Conservation (phyloP, 1,140 invertebrate species). For the Melipona quadrifasciata region DNA sequence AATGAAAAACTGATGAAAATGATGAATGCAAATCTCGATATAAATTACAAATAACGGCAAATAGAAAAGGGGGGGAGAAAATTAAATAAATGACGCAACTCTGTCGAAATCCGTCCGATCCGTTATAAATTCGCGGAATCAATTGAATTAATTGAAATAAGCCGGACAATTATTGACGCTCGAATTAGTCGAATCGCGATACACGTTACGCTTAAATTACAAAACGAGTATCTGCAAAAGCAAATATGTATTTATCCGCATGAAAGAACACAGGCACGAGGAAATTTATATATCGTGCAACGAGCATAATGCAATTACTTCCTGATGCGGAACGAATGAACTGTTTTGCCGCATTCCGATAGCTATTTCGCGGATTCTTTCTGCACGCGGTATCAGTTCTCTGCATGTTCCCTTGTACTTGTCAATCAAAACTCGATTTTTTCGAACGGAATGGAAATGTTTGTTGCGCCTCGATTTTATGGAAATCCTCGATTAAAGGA, state of each 20-base stretch:
- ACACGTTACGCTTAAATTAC: neutral
- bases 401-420: neutral
- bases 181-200: neutral
- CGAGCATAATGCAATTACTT: conserved; percentile 29
- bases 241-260: conserved; percentile 28
- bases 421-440: neutral
- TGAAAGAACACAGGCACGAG: neutral
- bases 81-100: neutral
- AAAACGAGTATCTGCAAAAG: neutral
- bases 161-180: neutral
- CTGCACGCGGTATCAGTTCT: neutral
- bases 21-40: neutral
- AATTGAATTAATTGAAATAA: neutral
- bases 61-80: neutral
- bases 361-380: conserved; percentile 26
- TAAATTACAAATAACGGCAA: too few relatives aligned
- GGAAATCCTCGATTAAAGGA: neutral
- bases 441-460: neutral
- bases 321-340: conserved; percentile 26
- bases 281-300: neutral
- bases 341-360: conserved; percentile 34
- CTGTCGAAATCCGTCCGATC: neutral
- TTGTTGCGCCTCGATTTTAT: neutral
- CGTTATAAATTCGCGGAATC: neutral
- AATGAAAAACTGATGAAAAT: neutral